A percentile compares a stretch with the other conserved stretches of the same genome.
Conservation (phyloP, 1,140 invertebrate genomes). For the Orchesella cincta region DNA sequence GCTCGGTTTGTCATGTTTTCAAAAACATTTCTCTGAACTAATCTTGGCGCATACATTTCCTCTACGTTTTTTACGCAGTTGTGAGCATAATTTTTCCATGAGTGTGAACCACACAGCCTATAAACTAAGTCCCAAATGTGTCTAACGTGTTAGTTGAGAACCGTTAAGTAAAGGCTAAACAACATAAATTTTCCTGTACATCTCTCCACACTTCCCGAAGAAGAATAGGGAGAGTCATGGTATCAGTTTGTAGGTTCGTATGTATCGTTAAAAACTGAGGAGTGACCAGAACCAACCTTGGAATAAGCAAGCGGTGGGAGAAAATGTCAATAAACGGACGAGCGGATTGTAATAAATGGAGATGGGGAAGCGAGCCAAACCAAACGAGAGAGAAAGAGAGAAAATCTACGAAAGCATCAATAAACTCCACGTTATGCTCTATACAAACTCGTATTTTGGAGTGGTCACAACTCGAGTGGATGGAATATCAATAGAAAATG, state of each 20-base stretch:
- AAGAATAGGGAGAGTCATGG: not conserved
- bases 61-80: too few species aligned
- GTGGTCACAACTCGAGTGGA: conserved; percentile 19
- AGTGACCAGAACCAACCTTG: not conserved
- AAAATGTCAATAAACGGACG: conserved; percentile 15
- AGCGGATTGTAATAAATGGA: conserved; percentile 11
- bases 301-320: not conserved
- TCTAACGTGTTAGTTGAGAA: not conserved
- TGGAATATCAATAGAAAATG: conserved; percentile 21
- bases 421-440: not conserved
- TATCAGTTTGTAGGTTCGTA: not conserved
- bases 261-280: not conserved
- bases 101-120: not conserved
- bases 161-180: conserved; percentile 1
- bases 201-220: not conserved
- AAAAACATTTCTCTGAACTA: not conserved
- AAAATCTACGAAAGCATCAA: not conserved
- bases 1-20: not conserved
- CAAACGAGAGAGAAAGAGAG: not conserved
- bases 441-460: not conserved
- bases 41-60: not conserved
- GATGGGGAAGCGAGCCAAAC: conserved; percentile 2
- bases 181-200: conserved; percentile 14
- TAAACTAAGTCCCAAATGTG: too few species aligned
- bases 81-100: conserved; percentile 1